phyloP scores from a whole-genome alignment of 2,113 vertebrate genomes.

The Coregonus clupeaformis region DNA sequence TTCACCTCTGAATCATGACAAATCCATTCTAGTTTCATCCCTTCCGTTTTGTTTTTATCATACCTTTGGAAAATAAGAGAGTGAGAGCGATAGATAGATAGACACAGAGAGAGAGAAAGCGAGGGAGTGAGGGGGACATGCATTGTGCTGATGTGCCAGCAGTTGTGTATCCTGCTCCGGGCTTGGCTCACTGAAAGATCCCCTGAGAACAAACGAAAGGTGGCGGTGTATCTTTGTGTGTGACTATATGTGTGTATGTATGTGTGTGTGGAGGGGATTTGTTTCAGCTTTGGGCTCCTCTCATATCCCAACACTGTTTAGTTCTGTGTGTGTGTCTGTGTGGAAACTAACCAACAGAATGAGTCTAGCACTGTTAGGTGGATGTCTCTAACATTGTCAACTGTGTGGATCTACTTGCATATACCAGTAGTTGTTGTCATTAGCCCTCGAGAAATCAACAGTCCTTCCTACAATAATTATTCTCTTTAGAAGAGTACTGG shows the following conservation, averaged over 20 bases:
- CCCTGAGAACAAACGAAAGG: slow-evolving; percentile 72
- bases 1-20: slow-evolving; percentile 25
- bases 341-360: too few species aligned
- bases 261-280: slow-evolving; percentile 26
- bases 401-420: slow-evolving; percentile 44
- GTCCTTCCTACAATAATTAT: not conserved
- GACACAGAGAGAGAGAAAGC: slow-evolving; percentile 25
- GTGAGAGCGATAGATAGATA: slow-evolving; percentile 1
- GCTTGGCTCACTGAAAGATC: slow-evolving; percentile 68
- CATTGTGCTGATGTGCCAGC: slow-evolving; percentile 70
- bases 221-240: slow-evolving; percentile 37
- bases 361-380: not conserved
- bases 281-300: slow-evolving; percentile 47
- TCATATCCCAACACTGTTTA: not conserved
- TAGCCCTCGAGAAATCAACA: slow-evolving; percentile 21
- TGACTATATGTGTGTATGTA: slow-evolving; percentile 35
- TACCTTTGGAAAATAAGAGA: slow-evolving; percentile 62
- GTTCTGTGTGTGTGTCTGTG: not conserved
- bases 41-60: slow-evolving; percentile 37
- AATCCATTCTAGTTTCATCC: slow-evolving; percentile 19
- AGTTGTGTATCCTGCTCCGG: slow-evolving; percentile 59
- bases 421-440: slow-evolving; percentile 40
- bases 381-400: not conserved
- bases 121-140: slow-evolving; percentile 38
- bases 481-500: not conserved